Evolutionary conservation across 2,797 vertebrate species (phyloP).

Genomic region (Spinus olivaceus): DNA sequence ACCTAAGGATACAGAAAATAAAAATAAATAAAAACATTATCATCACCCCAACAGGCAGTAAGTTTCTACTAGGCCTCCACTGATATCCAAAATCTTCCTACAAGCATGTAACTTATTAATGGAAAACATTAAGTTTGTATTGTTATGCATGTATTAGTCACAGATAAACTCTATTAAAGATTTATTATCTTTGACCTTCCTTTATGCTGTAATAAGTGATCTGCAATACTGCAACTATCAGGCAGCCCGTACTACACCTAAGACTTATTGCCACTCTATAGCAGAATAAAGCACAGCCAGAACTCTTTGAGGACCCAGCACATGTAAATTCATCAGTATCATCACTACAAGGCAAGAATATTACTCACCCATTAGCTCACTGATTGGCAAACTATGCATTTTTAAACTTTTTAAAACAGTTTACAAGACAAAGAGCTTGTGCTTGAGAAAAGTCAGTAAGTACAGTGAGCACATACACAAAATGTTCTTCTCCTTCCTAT

Average conservation of each 20-base stretch:
- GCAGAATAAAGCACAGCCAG: not conserved
- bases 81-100: not conserved
- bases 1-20: constrained; percentile 73
- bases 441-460: not conserved
- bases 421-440: not conserved
- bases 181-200: not conserved
- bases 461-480: not conserved
- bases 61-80: not conserved
- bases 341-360: not conserved
- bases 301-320: not conserved
- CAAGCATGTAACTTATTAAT: not conserved
- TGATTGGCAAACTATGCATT: not conserved
- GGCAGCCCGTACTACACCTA: fast-evolving
- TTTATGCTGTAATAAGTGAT: not conserved
- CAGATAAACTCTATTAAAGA: not conserved
- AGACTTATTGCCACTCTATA: not conserved
- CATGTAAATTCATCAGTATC: not conserved
- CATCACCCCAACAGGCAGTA: not conserved
- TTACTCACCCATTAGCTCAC: not conserved
- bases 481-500: not conserved
- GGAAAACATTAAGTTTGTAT: not conserved
- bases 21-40: not conserved
- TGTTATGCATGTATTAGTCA: not conserved
- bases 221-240: not conserved
- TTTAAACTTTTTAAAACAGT: not conserved